These are phyloP conservation scores for Hirtodrosophila confusa DNA, from an alignment of 2,888 invertebrate species.

Conservation along the genomic window DNA sequence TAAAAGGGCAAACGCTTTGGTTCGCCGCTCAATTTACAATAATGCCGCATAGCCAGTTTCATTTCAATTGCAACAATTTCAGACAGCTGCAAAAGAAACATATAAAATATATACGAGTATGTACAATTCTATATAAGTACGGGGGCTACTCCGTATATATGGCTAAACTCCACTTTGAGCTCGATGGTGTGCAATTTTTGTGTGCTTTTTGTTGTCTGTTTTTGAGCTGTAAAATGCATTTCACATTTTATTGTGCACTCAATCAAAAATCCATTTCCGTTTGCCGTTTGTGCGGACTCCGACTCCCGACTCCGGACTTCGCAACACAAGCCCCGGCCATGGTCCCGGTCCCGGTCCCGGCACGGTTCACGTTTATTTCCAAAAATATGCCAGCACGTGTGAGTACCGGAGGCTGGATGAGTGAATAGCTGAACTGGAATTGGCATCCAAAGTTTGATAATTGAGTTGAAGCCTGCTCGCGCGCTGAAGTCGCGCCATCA, in stretches of 20 bases:
- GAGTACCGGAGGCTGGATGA: slow-evolving; percentile 28
- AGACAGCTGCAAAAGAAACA: slow-evolving; percentile 27
- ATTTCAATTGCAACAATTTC: slow-evolving; percentile 64
- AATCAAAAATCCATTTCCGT: slow-evolving; percentile 79
- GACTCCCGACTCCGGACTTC: slow-evolving; percentile 10
- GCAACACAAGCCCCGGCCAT: background rate
- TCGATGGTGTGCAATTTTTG: slow-evolving; percentile 35
- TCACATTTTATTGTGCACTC: slow-evolving; percentile 79
- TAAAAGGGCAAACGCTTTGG: slow-evolving; percentile 41
- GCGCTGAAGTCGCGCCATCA: slow-evolving; percentile 56
- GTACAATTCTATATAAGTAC: slow-evolving; percentile 15
- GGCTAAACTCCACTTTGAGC: slow-evolving; percentile 52
- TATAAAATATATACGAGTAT: slow-evolving; percentile 17
- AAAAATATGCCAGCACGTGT: slow-evolving; percentile 50
- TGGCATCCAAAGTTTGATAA: slow-evolving; percentile 73
- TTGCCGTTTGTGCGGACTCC: slow-evolving; percentile 58
- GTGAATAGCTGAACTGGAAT: slow-evolving; percentile 38
- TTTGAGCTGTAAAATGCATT: slow-evolving; percentile 73
- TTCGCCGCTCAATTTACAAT: slow-evolving; percentile 60
- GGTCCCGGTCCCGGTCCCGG: slow-evolving; percentile 4
- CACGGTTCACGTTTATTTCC: slow-evolving; percentile 35
- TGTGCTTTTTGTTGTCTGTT: slow-evolving; percentile 47
- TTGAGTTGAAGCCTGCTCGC: slow-evolving; percentile 68
- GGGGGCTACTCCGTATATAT: slow-evolving; percentile 10
- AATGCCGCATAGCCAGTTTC: slow-evolving; percentile 53